A percentile compares a stretch with the other conserved stretches of the same genome.
These are phyloP conservation scores for Nasua narica DNA, from an alignment of 2,797 vertebrate species.

Conservation along the genomic window DNA sequence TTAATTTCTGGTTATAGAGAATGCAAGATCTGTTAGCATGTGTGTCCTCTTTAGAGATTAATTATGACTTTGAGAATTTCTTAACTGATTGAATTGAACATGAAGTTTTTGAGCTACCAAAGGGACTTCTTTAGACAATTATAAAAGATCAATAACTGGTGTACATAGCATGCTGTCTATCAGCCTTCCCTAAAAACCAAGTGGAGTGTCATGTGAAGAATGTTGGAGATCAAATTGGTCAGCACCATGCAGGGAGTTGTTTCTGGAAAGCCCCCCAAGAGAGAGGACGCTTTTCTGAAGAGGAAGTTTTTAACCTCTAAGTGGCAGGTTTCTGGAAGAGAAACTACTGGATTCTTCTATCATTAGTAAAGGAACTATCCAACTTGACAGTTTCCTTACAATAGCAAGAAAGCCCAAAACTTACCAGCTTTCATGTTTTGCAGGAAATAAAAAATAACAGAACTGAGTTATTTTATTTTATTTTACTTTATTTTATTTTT, in stretches of 20 bases:
- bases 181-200: neutral
- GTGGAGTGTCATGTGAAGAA: neutral
- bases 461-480: constrained; percentile 74
- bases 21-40: neutral
- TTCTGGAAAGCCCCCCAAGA: neutral
- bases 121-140: constrained; percentile 36
- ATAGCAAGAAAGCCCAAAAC: constrained; percentile 56
- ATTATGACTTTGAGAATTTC: neutral
- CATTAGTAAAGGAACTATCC: constrained; percentile 65
- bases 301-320: constrained; percentile 37
- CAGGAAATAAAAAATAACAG: constrained; percentile 79
- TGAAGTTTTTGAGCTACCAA: constrained; percentile 38
- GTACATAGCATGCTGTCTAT: constrained; percentile 6
- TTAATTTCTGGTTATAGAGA: neutral
- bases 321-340: constrained; percentile 46
- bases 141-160: constrained; percentile 29
- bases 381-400: constrained; percentile 69
- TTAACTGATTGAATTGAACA: constrained; percentile 27
- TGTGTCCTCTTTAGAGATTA: constrained; percentile 33
- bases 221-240: neutral
- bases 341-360: constrained; percentile 61
- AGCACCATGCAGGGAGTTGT: neutral
- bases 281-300: neutral
- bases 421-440: constrained; percentile 75
- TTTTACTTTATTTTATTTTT: constrained; percentile 39